Evolutionary conservation across 1,140 invertebrate species (phyloP).

Genomic region (Ericerus pela): DNA sequence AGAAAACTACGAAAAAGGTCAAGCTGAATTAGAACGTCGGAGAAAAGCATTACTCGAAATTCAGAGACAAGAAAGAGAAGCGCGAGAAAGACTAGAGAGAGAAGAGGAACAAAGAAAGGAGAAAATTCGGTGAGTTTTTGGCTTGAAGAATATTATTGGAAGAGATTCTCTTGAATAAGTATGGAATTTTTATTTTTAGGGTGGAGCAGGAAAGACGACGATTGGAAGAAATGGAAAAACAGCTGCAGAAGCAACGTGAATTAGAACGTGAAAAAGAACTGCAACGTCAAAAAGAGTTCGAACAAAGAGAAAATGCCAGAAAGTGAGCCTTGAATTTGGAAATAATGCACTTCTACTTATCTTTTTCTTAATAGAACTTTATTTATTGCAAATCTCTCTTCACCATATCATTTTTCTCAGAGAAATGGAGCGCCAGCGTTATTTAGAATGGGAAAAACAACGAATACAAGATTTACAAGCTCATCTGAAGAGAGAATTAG

Average conservation of each 20-base stretch:
- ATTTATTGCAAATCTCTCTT: neutral
- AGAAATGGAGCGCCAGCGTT: conserved; percentile 87
- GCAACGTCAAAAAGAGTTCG: conserved; percentile 51
- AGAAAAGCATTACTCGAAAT: conserved; percentile 71
- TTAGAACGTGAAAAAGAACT: conserved; percentile 54
- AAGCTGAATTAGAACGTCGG: conserved; percentile 87
- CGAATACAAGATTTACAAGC: conserved; percentile 70
- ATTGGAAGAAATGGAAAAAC: conserved; percentile 53
- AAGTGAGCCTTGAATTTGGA: conserved; percentile 32
- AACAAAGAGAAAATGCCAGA: conserved; percentile 64
- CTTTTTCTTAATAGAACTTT: neutral
- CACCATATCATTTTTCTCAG: conserved; percentile 30
- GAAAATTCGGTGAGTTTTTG: conserved; percentile 41
- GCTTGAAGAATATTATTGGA: neutral
- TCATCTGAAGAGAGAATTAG: conserved; percentile 73
- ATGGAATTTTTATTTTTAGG: conserved; percentile 24
- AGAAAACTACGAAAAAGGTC: conserved; percentile 95
- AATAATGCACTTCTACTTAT: neutral
- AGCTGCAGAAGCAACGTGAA: conserved; percentile 69
- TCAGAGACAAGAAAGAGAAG: conserved; percentile 78
- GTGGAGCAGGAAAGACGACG: conserved; percentile 47
- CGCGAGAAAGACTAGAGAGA: conserved; percentile 77
- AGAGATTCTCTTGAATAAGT: neutral
- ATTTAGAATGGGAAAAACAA: conserved; percentile 92
- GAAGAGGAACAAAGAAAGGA: conserved; percentile 76